phyloP scores from a whole-genome alignment of 1,140 invertebrate species.

The Dufourea novaeangliae region DNA sequence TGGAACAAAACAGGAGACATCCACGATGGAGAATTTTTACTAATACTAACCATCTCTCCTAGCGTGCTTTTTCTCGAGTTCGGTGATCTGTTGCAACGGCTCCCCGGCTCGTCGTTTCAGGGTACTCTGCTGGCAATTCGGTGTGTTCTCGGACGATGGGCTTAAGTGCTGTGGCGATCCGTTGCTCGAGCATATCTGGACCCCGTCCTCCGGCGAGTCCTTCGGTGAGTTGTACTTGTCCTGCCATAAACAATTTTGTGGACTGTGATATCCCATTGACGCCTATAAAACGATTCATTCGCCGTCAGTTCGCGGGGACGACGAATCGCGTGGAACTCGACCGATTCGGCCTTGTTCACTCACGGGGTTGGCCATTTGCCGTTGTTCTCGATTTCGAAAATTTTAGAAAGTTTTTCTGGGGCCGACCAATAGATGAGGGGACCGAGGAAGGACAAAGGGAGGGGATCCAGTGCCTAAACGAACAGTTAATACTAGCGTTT shows the following conservation, averaged over 20 bases:
- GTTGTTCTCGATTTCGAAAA: neutral
- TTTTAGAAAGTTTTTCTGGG: neutral
- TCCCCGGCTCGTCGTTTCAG: constrained; percentile 72
- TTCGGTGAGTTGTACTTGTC: constrained; percentile 71
- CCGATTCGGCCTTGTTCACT: neutral
- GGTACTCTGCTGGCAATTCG: constrained; percentile 60
- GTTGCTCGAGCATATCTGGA: constrained; percentile 66
- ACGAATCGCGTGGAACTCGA: neutral
- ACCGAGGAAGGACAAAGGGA: neutral
- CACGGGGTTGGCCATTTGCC: too few relatives aligned
- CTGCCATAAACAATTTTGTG: constrained; percentile 74
- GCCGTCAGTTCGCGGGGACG: constrained; percentile 20
- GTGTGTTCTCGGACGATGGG: constrained; percentile 52
- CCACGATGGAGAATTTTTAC: neutral
- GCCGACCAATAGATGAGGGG: too few relatives aligned
- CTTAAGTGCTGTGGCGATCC: constrained; percentile 65
- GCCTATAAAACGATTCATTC: constrained; percentile 64
- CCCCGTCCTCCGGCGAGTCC: constrained; percentile 64
- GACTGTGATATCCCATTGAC: constrained; percentile 72
- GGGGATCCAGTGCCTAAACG: too few relatives aligned
- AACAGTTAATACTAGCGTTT: neutral
- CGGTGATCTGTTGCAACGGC: constrained; percentile 69
- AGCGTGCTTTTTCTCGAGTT: constrained; percentile 73
- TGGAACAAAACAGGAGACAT: too few relatives aligned
- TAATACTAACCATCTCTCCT: constrained; percentile 74